These are phyloP conservation scores for Uloborus diversus DNA, from an alignment of 1,140 invertebrate species.

Conservation along the genomic window DNA sequence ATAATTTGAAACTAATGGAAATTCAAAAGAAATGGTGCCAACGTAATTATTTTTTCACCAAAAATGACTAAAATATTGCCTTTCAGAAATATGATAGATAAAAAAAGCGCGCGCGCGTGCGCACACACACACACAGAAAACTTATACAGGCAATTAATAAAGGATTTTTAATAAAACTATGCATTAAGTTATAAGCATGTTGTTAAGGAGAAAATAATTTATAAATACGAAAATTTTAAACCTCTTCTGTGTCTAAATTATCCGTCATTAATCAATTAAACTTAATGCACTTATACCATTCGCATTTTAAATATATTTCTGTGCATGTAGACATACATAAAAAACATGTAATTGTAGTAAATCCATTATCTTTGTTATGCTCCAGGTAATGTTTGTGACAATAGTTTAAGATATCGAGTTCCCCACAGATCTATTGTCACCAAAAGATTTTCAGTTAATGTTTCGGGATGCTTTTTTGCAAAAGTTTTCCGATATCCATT, in stretches of 20 bases:
- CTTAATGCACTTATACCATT: not conserved
- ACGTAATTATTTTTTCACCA: too few relatives aligned
- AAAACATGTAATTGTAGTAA: not conserved
- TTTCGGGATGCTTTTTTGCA: not conserved
- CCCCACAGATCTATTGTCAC: conserved; percentile 21
- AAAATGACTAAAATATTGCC: too few relatives aligned
- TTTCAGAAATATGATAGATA: too few relatives aligned
- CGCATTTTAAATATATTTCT: not conserved
- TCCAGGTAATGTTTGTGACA: conserved; percentile 2
- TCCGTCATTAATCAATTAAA: not conserved
- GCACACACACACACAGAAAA: too few relatives aligned
- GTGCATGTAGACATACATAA: not conserved
- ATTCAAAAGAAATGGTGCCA: too few relatives aligned
- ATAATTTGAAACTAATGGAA: too few relatives aligned
- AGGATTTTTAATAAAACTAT: too few relatives aligned
- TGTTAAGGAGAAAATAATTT: too few relatives aligned
- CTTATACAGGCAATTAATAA: too few relatives aligned
- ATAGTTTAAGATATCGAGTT: not conserved
- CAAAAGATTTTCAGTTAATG: conserved; percentile 18
- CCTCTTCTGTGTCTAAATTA: not conserved
- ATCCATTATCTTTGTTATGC: conserved; percentile 41
- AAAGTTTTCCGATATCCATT: conserved; percentile 33
- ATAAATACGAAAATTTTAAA: not conserved
- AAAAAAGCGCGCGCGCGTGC: too few relatives aligned
- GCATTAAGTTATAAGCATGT: too few relatives aligned